Base-by-base conservation (phyloP, 2,797 vertebrate genomes). In the Neolamprologus multifasciatus region DNA sequence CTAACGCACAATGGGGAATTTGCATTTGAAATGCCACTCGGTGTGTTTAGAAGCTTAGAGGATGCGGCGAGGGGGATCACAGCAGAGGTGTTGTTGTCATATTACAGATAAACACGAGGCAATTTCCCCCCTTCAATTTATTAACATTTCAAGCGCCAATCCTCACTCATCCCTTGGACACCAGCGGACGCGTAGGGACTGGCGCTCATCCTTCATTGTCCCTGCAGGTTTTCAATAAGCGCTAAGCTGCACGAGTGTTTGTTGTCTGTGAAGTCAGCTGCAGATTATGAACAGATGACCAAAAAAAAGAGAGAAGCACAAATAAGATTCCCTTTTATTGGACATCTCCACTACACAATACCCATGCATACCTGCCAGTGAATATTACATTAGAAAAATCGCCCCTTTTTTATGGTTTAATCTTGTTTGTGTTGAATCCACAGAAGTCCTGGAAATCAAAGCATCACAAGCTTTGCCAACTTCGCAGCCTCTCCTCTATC, bases 21-120 rank as follows among this genome's bases (percentile, higher is more conserved):
- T 93, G 87, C 91, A 93, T 94, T 88, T 91, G 88, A 95, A 95
- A 96, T 94, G 90, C 86, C 92, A 93, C 87, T 83, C 81, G 77
- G 84, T 93, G 90, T 92, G 89, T 93, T 92, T 90, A 87, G 59
- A 84, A 82, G 92, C 92, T 84, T 89, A 89, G 86, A 91, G 89
- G 86, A 91, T 81, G 89, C 40, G 23, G 38, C 40, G 8, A 64
- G 33, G 19, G 80, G 91, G 91, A 93, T 95, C 92, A 91, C 87
- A 94, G 93, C 92, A 82, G 50, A 89, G 87, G 87, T 82, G 82
- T 93, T 95, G n/a, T 93, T 92, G 92, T 93, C 90, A 90, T 92
- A 91, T 93, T 84, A 91, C 85, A 92, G 93, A 96, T 95, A 93
- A 94, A 94, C 90, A 93, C 89, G 83, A 91, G 91, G 94, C 92